Conservation (phyloP, 2,797 vertebrate genomes). For the Orestias chungarensis region DNA sequence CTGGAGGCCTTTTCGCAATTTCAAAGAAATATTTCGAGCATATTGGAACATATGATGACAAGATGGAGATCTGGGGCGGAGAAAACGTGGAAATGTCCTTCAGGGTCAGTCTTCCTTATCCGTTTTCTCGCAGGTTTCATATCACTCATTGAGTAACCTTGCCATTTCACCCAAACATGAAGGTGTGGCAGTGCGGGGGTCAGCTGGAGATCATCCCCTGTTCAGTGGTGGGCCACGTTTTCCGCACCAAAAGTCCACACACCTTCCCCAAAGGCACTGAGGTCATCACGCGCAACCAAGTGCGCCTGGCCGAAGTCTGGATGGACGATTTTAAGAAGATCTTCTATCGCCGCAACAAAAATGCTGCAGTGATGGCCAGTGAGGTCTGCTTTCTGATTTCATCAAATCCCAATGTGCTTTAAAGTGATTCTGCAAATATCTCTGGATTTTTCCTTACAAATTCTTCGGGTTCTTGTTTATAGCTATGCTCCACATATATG, state of each 20-base stretch:
- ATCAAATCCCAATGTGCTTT: neutral
- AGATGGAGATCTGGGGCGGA: conserved; percentile 99
- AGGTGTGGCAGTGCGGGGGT: conserved; percentile 98
- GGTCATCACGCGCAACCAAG: conserved; percentile 93
- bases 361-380: conserved; percentile 85
- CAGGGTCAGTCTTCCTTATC: conserved; percentile 83
- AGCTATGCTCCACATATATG: no score
- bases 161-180: conserved; percentile 3
- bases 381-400: conserved; percentile 78
- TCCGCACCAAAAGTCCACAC: conserved; percentile 95
- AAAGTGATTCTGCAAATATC: neutral
- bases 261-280: conserved; percentile 93
- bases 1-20: conserved; percentile 95
- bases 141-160: neutral
- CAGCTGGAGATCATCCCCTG: conserved; percentile 96
- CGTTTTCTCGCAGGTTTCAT: neutral
- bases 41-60: conserved; percentile 94
- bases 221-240: conserved; percentile 96
- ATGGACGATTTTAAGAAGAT: conserved; percentile 92
- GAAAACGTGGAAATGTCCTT: conserved; percentile 99
- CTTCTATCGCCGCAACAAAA: conserved; percentile 89
- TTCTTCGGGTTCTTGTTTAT: no score
- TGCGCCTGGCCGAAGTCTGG: conserved; percentile 97
- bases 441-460: neutral
- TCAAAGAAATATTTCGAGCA: conserved; percentile 93